Conservation (phyloP, 2,113 vertebrate genomes). For the Acanthisitta chloris region DNA sequence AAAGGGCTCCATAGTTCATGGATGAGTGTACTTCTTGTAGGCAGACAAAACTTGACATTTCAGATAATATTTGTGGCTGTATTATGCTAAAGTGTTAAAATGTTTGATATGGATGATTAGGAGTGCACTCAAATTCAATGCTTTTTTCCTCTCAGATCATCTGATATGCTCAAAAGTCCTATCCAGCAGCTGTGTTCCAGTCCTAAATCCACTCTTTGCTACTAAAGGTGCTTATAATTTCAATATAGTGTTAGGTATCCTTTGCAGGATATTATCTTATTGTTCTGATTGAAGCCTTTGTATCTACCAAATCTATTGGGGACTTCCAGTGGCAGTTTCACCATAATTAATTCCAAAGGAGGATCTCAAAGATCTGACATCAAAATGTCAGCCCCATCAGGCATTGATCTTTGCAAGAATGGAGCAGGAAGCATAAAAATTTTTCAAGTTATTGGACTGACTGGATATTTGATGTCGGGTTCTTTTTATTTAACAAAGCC, state of each 20-base stretch:
- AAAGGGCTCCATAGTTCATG: background rate
- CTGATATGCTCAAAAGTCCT: background rate
- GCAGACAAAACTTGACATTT: background rate
- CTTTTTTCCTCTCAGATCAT: background rate
- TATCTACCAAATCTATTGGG: background rate
- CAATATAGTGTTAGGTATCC: background rate
- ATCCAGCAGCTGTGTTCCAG: background rate
- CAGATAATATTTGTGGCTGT: background rate
- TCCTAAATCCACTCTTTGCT: background rate
- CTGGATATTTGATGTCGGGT: background rate
- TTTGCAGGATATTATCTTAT: background rate
- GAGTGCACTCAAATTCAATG: background rate
- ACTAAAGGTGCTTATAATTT: background rate
- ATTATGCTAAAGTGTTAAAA: background rate
- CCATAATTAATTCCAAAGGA: background rate
- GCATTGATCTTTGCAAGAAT: background rate
- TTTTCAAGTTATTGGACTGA: background rate
- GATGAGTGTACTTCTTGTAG: background rate
- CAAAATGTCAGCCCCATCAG: background rate
- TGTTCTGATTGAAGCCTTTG: background rate
- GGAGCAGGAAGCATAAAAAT: fast-evolving
- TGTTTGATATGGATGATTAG: background rate
- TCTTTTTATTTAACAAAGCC: background rate
- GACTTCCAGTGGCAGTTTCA: background rate
- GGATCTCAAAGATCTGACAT: background rate